Conservation (phyloP, 2,888 invertebrate species). For the Drosophila tanythrix region DNA sequence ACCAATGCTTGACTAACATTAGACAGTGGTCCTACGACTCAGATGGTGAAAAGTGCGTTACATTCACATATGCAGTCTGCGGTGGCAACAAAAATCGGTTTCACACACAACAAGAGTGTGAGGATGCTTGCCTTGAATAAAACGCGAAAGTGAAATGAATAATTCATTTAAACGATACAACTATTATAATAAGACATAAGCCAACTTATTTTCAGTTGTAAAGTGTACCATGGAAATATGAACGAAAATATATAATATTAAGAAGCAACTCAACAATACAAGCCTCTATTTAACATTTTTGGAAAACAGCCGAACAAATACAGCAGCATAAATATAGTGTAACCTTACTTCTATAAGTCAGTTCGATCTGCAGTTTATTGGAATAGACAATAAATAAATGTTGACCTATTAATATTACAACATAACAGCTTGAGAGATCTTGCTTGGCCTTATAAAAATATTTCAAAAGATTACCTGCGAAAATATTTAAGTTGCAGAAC, state of each 20-base stretch:
- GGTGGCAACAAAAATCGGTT: conserved; percentile 41
- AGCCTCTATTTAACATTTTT: not conserved
- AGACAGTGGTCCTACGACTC: conserved; percentile 5
- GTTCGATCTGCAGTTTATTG: not conserved
- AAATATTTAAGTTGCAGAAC: not conserved
- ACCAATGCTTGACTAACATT: not conserved
- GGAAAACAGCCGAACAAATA: not conserved
- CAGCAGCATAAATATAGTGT: not conserved
- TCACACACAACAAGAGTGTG: conserved; percentile 6
- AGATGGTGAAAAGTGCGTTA: conserved; percentile 23
- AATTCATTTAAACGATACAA: not conserved
- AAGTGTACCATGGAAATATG: not conserved
- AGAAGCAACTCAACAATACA: not conserved
- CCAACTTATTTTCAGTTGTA: not conserved
- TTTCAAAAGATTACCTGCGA: not conserved
- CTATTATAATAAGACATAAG: not conserved
- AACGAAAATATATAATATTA: not conserved
- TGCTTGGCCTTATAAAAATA: not conserved
- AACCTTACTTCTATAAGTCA: not conserved
- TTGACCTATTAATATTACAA: not conserved
- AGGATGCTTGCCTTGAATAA: conserved; percentile 1
- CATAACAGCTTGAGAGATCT: not conserved
- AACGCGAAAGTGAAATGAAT: not conserved
- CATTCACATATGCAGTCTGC: conserved; percentile 46
- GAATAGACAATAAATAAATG: not conserved